These are phyloP conservation scores for Psococerastis gibbosa DNA, from an alignment of 2,888 invertebrate species.

Conservation along the genomic window DNA sequence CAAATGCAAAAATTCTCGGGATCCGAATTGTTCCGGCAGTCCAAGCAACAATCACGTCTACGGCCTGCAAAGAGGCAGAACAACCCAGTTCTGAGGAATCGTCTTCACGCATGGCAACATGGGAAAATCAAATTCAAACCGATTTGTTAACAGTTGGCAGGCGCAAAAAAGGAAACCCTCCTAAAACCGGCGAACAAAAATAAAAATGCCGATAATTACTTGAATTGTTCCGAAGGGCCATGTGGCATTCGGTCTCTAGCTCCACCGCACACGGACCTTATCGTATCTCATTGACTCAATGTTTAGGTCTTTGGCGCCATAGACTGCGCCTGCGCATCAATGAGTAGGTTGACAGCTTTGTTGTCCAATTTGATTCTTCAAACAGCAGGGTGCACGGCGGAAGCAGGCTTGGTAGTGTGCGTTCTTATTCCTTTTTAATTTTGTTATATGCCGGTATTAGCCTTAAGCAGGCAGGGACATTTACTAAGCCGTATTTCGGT, in stretches of 20 bases:
- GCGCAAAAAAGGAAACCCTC: not conserved
- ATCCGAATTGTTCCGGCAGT: not conserved
- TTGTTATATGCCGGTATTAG: no score
- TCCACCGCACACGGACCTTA: no score
- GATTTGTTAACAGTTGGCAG: not conserved
- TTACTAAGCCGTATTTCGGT: no score
- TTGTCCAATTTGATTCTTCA: no score
- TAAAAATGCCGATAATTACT: not conserved
- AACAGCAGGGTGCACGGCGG: no score
- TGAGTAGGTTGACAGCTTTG: no score
- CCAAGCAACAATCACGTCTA: not conserved
- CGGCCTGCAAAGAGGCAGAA: not conserved
- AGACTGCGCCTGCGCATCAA: no score
- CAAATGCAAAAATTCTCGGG: not conserved
- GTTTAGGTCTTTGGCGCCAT: no score
- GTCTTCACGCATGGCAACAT: not conserved
- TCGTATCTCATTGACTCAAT: no score
- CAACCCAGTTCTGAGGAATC: not conserved
- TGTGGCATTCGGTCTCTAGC: not conserved
- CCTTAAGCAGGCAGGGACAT: no score
- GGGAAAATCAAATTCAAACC: not conserved
- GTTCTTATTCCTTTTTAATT: no score
- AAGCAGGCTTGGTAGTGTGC: no score
- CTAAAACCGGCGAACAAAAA: not conserved
- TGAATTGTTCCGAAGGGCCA: not conserved